Base-by-base conservation (phyloP, 2,888 invertebrate species). In the Ceraclea dissimilis region DNA sequence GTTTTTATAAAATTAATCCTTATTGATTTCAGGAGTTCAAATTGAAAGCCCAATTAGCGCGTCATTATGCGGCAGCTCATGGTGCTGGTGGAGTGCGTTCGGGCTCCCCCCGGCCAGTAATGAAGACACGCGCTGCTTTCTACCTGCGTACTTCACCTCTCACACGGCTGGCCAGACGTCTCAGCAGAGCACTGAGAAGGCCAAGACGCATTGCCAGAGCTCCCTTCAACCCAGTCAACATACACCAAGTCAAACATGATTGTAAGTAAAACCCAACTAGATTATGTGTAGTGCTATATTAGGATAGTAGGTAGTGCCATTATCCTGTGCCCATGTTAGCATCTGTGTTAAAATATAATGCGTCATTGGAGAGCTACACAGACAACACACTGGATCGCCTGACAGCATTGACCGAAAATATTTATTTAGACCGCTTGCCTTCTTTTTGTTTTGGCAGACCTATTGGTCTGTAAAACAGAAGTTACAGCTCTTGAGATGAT, bases 61-160 rank as follows among this genome's bases (percentile, higher is more conserved):
- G 94, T 60, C 96, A 97, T 78, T 90, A 94, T 74, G 93, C 93
- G 56, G 91, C 91, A 64, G 90, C 92, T 56, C 96, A 96, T 75
- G 75, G 79, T 65, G 75, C 78, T 65, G 77, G 81, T 59, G 81
- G 86, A 56, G 82, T 90, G 67, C 78, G 86, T 63, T 79, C 86
- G 13, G 85, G 86, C 61, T 88, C 88, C 49, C 88, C 94, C 58
- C 82, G 94, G 56, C 95, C 96, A 52, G 93, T 96, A 48, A 93
- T 95, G 93, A 96, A 96, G 79, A 96, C 96, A 53, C 84, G 96
- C 68, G 93, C 95, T 64, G 95, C 96, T 59, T 96, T 97, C 79
- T 95, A 93, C 79, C 80, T 96, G 68, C 88, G 90, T 71, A 94
- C 92, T 54, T 93, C 94, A 67, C 87, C 92, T 58, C 81, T 93